phyloP scores from a whole-genome alignment of 2,888 invertebrate species.

The Invenusta paracnida region DNA sequence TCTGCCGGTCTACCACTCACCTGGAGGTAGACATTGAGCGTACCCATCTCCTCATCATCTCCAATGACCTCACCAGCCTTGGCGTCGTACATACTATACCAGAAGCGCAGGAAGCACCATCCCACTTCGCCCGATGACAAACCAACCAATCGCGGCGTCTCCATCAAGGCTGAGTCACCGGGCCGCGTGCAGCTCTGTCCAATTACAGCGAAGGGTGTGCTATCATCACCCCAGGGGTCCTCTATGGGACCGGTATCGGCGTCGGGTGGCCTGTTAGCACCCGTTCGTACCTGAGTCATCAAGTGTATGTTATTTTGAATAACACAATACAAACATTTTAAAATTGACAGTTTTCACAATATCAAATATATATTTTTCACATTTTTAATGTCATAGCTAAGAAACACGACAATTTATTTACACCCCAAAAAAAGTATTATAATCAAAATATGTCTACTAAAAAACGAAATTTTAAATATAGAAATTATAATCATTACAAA shows the following conservation, averaged over 20 bases:
- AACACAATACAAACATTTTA: no score
- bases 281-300: not conserved
- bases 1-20: no score
- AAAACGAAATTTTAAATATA: no score
- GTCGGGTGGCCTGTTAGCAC: not conserved
- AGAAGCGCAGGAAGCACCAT: conserved; percentile 51
- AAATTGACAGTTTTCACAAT: no score
- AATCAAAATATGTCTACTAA: no score
- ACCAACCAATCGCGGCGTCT: conserved; percentile 28
- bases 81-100: conserved; percentile 52
- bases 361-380: no score
- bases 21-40: conserved; percentile 45
- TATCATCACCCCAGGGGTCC: conserved; percentile 37
- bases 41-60: conserved; percentile 19
- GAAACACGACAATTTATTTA: no score
- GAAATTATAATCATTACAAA: no score
- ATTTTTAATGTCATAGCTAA: no score
- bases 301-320: no score
- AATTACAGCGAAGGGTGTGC: not conserved
- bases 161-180: conserved; percentile 34
- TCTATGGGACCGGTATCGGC: not conserved
- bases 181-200: conserved; percentile 21
- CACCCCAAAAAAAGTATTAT: no score
- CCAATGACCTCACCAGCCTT: not conserved
- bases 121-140: not conserved